Conservation (phyloP, 1,140 invertebrate species). For the Aphelenchoides avenae region DNA sequence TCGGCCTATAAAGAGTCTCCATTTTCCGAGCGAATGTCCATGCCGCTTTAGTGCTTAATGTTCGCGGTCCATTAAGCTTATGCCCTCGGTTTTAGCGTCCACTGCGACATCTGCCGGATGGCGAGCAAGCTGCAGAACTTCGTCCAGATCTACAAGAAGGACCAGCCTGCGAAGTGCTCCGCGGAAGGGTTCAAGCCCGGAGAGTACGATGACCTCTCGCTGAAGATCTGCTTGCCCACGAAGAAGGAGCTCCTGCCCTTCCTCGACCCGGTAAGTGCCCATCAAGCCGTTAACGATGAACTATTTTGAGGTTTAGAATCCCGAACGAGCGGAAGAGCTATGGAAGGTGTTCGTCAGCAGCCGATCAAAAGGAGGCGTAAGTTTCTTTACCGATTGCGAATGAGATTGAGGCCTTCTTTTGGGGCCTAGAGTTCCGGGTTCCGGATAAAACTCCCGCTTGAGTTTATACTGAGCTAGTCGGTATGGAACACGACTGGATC, state of each 20-base stretch:
- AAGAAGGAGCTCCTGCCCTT: constrained; percentile 57
- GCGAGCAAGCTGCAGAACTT: constrained; percentile 55
- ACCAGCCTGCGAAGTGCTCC: constrained; percentile 53
- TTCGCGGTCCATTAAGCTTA: too few species aligned
- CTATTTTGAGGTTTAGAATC: constrained; percentile 45
- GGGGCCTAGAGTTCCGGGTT: too few species aligned
- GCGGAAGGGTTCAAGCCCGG: constrained; percentile 48
- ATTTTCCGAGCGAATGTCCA: too few species aligned
- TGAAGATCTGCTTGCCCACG: constrained; percentile 53
- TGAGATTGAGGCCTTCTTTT: too few species aligned
- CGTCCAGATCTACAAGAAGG: constrained; percentile 56
- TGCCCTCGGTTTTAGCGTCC: too few species aligned
- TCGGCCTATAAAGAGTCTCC: too few species aligned
- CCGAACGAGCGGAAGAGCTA: constrained; percentile 52
- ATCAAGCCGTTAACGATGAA: constrained; percentile 13
- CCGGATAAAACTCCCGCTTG: too few species aligned
- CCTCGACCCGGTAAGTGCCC: constrained; percentile 50
- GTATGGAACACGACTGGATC: too few species aligned
- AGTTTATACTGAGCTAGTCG: too few species aligned
- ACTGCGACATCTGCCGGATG: constrained; percentile 56
- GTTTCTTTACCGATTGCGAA: too few species aligned
- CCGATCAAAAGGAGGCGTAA: constrained; percentile 55
- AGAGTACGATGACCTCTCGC: constrained; percentile 54
- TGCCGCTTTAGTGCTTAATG: too few species aligned
- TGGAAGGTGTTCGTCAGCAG: constrained; percentile 58